Base-by-base conservation (phyloP, 2,888 invertebrate genomes). In the Scaptomyza parva region DNA sequence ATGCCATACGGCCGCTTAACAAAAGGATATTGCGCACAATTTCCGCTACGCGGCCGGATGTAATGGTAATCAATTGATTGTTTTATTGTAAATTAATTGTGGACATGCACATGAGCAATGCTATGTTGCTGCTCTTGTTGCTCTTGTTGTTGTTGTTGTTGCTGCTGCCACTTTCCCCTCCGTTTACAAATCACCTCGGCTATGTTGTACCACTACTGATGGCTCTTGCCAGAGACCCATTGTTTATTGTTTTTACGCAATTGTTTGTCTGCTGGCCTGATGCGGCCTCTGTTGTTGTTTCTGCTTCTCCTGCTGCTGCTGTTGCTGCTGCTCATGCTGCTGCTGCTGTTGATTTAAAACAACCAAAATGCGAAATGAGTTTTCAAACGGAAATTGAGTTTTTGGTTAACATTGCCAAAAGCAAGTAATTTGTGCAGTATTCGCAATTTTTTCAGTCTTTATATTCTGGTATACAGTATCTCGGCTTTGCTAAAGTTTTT, bases 61-160 rank as follows among this genome's bases (percentile, higher is more conserved):
- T 75, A 83, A 75, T 79, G 78, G 78, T 87, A 89, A 88, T 88
- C 87, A 89, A 87, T 89, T 89, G 89, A 88, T 89, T 89, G 88
- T 86, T 88, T 89, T 88, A 89, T 88, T 89, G 87, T 82, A 60
- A 78, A 82, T 86, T 88, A 86, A 84, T 88, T 88, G 88, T 79
- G 84, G 86, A 67, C 86, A 83, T 88, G 79, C 73, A 86, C 86
- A 88, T 88, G 88, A 76, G 73, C 79, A 74, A 47, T 66, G 48
- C 45, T 11, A 54, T 50, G 17, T 8, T 41, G 40, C n/a, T 41
- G 53, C 30, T 43, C 35, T 12, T n/a, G 18, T 18, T 43, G 41
- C n/a, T 47, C 53, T 30, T 39, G 39, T 12, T n/a, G 28, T 40
- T 28, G 53, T 9, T 41, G 4, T n/a, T 40, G 14, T 26, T 18